Evolutionary conservation across 2,797 vertebrate species (phyloP).

Genomic region (Arrhamphus sclerolepis): DNA sequence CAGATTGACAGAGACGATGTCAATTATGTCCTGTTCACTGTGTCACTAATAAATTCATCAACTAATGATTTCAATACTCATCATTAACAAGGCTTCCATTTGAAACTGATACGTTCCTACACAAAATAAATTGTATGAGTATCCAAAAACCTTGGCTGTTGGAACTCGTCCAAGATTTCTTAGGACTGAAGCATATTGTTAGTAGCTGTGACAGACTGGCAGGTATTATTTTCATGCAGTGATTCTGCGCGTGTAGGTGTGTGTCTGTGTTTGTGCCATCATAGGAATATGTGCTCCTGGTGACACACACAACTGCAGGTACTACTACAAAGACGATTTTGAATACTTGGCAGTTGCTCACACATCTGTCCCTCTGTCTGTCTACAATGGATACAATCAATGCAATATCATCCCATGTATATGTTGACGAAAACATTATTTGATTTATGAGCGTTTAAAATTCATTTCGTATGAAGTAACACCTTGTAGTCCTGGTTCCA

Average conservation of each 20-base stretch:
- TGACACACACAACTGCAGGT: background rate
- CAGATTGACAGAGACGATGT: no score
- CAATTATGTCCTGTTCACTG: no score
- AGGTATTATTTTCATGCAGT: constrained; percentile 1
- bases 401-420: background rate
- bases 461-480: constrained; percentile 46
- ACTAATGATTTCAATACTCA: no score
- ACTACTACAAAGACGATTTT: background rate
- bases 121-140: background rate
- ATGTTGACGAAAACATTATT: constrained; percentile 13
- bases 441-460: constrained; percentile 58
- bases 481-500: constrained; percentile 79
- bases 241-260: background rate
- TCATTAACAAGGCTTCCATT: background rate
- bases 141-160: background rate
- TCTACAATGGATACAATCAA: background rate
- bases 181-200: background rate
- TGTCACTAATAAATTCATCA: no score
- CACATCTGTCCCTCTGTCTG: background rate
- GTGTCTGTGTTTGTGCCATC: background rate
- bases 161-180: background rate
- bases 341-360: background rate
- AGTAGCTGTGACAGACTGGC: background rate
- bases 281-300: background rate
- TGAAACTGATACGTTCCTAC: background rate